A percentile compares a stretch with the other conserved stretches of the same genome.
These are phyloP conservation scores for Xenopus petersii DNA, from an alignment of 2,797 vertebrate genomes.

Conservation along the genomic window DNA sequence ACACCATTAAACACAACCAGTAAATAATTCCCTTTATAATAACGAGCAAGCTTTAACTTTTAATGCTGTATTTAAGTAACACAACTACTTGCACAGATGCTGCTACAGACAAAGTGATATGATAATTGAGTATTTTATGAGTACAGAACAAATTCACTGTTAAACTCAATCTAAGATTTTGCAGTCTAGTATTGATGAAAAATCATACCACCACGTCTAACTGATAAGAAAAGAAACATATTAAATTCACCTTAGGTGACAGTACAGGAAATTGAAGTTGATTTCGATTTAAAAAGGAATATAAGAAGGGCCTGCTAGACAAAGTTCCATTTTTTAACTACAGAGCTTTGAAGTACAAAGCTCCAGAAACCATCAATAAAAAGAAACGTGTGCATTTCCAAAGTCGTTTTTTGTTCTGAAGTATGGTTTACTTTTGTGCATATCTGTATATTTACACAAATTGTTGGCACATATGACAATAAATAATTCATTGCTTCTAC, in stretches of 20 bases:
- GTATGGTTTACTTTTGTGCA: not conserved
- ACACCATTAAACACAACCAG: no score
- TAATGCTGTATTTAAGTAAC: no score
- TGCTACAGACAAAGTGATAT: no score
- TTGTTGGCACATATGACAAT: constrained; percentile 46
- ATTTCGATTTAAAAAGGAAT: not conserved
- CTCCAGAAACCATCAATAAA: not conserved
- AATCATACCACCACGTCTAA: not conserved
- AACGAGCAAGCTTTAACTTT: no score
- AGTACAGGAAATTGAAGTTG: not conserved
- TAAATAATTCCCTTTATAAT: no score
- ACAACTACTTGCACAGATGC: no score
- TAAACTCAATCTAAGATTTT: not conserved
- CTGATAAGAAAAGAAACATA: not conserved
- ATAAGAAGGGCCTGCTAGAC: not conserved
- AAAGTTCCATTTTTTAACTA: not conserved
- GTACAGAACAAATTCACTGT: no score
- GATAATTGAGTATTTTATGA: no score
- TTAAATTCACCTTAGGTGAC: not conserved
- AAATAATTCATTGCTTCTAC: constrained; percentile 54
- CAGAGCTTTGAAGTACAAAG: not conserved
- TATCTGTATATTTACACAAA: constrained; percentile 35
- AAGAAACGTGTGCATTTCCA: not conserved
- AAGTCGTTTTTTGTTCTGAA: not conserved
- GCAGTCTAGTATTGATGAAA: not conserved